Evolutionary conservation across 2,797 vertebrate genomes (phyloP).

Genomic region (Etheostoma perlongum): DNA sequence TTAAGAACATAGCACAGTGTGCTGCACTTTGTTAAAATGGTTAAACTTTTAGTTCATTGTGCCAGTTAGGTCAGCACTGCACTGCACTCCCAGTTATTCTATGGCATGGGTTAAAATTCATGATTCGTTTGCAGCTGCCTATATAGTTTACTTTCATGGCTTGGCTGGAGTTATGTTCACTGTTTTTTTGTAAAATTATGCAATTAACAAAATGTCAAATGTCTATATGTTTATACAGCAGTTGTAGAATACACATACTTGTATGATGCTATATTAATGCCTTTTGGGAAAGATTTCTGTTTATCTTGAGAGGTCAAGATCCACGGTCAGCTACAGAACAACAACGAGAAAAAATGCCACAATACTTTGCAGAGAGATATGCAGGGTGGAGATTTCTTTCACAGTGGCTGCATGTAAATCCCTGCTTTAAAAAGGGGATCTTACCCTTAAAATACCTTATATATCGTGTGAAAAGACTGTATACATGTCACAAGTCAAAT

Average conservation of each 20-base stretch:
- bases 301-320: constrained; percentile 13
- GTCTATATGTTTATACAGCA: constrained; percentile 12
- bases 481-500: not conserved
- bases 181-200: constrained; percentile 13
- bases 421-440: not conserved
- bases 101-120: constrained; percentile 2
- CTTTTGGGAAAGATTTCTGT: constrained; percentile 14
- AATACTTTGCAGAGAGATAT: constrained; percentile 1
- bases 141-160: constrained; percentile 11
- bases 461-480: constrained; percentile 36
- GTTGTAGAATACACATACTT: not conserved
- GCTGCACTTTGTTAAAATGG: not conserved
- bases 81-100: constrained; percentile 1
- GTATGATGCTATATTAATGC: not conserved
- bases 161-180: not conserved
- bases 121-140: constrained; percentile 28
- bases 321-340: not conserved
- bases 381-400: not conserved
- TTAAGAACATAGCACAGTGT: not conserved
- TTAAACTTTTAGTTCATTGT: constrained; percentile 9
- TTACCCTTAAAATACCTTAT: not conserved
- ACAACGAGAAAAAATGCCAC: not conserved
- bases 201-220: constrained; percentile 11
- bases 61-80: constrained; percentile 4
- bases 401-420: not conserved